A percentile compares a stretch with the other conserved stretches of the same genome.
Evolutionary conservation across 2,113 vertebrate species (phyloP).

Genomic region (Leptobrachium leishanense): DNA sequence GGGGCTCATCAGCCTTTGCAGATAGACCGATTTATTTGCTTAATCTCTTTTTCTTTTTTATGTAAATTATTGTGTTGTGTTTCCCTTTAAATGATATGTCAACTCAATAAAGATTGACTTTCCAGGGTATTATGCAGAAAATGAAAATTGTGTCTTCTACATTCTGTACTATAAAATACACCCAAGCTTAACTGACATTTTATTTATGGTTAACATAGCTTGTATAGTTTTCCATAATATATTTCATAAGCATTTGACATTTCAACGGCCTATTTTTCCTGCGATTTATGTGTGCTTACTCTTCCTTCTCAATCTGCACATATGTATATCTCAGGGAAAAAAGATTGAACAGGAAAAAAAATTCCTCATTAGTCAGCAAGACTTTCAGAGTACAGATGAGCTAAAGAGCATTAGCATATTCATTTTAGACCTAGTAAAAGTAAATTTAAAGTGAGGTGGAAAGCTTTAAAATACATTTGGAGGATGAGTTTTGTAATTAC

Average conservation of each 20-base stretch:
- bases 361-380: conserved; percentile 45
- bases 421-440: conserved; percentile 41
- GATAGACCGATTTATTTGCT: too few relatives aligned
- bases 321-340: conserved; percentile 28
- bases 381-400: conserved; percentile 34
- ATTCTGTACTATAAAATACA: not conserved
- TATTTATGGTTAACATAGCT: conserved; percentile 8
- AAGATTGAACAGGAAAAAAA: conserved; percentile 38
- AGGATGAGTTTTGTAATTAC: conserved; percentile 44
- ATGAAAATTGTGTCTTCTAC: not conserved
- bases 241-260: not conserved
- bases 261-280: conserved; percentile 10
- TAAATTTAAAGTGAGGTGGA: conserved; percentile 41
- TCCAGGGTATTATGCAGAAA: too few relatives aligned
- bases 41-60: too few relatives aligned
- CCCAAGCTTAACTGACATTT: not conserved
- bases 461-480: conserved; percentile 46
- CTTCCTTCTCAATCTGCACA: conserved; percentile 17
- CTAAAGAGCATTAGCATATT: conserved; percentile 44
- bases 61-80: too few relatives aligned
- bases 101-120: too few relatives aligned
- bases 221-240: not conserved
- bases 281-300: conserved; percentile 28
- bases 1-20: too few relatives aligned
- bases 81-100: too few relatives aligned